Conservation (phyloP, 2,797 vertebrate genomes). For the Leptodactylus fallax region DNA sequence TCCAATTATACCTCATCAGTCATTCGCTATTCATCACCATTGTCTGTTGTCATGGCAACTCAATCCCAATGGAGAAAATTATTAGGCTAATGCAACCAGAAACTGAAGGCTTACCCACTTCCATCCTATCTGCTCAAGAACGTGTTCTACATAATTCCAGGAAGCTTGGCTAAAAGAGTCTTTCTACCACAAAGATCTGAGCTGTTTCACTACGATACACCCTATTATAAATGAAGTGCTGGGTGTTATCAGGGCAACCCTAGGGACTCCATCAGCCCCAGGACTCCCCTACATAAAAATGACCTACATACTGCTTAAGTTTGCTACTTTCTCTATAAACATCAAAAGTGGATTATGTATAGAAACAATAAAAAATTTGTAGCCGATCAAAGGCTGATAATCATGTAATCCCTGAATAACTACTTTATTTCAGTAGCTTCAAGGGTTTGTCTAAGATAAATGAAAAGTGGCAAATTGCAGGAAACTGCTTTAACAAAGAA, state of each 20-base stretch:
- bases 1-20: conserved; percentile 12
- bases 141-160: not conserved
- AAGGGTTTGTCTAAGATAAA: not conserved
- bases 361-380: not conserved
- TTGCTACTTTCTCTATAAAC: not conserved
- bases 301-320: not conserved
- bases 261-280: too few relatives aligned
- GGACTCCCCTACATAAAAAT: not conserved
- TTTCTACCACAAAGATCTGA: not conserved
- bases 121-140: not conserved
- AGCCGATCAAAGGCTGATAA: not conserved
- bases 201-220: not conserved
- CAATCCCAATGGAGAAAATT: conserved; percentile 31
- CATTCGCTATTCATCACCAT: conserved; percentile 21
- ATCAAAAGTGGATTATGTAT: not conserved
- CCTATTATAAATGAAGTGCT: not conserved
- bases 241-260: not conserved
- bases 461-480: too few relatives aligned
- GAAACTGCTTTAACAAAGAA: too few relatives aligned
- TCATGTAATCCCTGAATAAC: not conserved
- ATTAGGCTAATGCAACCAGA: conserved; percentile 50
- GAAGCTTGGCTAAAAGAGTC: not conserved
- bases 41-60: conserved; percentile 47
- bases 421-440: not conserved
- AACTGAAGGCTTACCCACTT: conserved; percentile 1